Evolutionary conservation across 2,113 vertebrate genomes (phyloP).

Genomic region (Nematolebias whitei): DNA sequence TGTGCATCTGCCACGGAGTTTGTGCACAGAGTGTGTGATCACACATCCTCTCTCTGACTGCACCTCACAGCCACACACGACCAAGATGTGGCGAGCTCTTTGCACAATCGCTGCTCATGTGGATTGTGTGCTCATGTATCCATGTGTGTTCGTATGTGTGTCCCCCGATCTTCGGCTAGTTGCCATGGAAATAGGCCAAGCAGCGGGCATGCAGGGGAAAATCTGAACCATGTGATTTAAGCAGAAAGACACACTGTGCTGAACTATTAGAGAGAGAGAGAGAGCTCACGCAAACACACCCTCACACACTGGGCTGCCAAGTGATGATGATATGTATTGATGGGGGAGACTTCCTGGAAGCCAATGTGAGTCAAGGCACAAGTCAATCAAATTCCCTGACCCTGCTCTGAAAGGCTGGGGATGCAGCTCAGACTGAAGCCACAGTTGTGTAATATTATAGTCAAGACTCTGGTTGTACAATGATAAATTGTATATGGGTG

Average conservation of each 20-base stretch:
- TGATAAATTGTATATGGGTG: slow-evolving; percentile 8
- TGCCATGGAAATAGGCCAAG: slow-evolving; percentile 81
- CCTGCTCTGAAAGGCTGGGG: slow-evolving; percentile 27
- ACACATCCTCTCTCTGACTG: slow-evolving; percentile 69
- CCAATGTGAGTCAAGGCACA: slow-evolving; percentile 69
- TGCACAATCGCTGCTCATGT: slow-evolving; percentile 35
- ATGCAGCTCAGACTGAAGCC: slow-evolving; percentile 19
- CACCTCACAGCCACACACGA: slow-evolving; percentile 61
- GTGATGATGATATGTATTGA: slow-evolving; percentile 76
- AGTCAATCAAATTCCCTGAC: slow-evolving; percentile 74
- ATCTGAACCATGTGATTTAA: slow-evolving; percentile 75
- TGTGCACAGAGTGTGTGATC: slow-evolving; percentile 62
- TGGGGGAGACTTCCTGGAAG: slow-evolving; percentile 75
- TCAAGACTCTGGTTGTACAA: slow-evolving; percentile 10
- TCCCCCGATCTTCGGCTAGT: slow-evolving; percentile 67
- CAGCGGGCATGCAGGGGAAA: slow-evolving; percentile 74
- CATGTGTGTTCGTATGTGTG: slow-evolving; percentile 18
- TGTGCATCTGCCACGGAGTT: slow-evolving; percentile 13
- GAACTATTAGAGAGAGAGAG: slow-evolving; percentile 52
- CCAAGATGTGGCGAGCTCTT: slow-evolving; percentile 50
- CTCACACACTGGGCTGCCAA: slow-evolving; percentile 32
- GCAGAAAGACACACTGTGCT: slow-evolving; percentile 65
- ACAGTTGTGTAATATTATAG: slow-evolving; percentile 23
- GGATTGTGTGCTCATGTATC: slow-evolving; percentile 25
- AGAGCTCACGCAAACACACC: slow-evolving; percentile 27